Evolutionary conservation across 1,140 invertebrate species (phyloP).

Genomic region (Mycetomoellerius zeteki): DNA sequence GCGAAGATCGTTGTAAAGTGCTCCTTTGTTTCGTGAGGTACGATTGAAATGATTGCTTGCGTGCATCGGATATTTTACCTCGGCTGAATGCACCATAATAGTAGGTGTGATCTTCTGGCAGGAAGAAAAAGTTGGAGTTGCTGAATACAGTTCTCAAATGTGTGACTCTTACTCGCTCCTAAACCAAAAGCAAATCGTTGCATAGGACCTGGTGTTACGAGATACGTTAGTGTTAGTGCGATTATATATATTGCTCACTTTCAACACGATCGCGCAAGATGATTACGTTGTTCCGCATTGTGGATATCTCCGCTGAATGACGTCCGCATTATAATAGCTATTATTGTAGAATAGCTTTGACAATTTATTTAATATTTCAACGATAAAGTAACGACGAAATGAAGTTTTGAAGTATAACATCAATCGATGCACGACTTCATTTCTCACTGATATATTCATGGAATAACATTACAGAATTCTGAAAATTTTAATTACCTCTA

Average conservation of each 20-base stretch:
- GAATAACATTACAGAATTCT: background rate
- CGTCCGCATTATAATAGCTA: background rate
- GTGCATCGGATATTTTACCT: slow-evolving; percentile 36
- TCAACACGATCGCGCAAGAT: background rate
- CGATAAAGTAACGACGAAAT: background rate
- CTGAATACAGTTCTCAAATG: slow-evolving; percentile 46
- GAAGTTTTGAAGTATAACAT: background rate
- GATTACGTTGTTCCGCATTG: background rate
- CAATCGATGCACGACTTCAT: background rate
- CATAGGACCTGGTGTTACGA: background rate
- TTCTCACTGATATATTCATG: background rate
- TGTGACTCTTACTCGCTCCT: background rate
- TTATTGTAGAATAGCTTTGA: background rate
- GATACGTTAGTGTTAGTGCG: background rate
- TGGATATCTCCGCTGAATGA: background rate
- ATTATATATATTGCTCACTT: background rate
- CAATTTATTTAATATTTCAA: background rate
- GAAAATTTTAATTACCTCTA: background rate
- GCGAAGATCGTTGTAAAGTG: background rate
- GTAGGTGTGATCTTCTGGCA: slow-evolving; percentile 27
- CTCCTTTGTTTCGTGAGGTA: slow-evolving; percentile 51
- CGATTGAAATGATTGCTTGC: slow-evolving; percentile 61
- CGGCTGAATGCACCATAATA: slow-evolving; percentile 55
- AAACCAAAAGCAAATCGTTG: background rate
- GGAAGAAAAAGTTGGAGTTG: slow-evolving; percentile 28